Evolutionary conservation across 2,888 invertebrate genomes (phyloP).

Genomic region (Gnatocerus cornutus): DNA sequence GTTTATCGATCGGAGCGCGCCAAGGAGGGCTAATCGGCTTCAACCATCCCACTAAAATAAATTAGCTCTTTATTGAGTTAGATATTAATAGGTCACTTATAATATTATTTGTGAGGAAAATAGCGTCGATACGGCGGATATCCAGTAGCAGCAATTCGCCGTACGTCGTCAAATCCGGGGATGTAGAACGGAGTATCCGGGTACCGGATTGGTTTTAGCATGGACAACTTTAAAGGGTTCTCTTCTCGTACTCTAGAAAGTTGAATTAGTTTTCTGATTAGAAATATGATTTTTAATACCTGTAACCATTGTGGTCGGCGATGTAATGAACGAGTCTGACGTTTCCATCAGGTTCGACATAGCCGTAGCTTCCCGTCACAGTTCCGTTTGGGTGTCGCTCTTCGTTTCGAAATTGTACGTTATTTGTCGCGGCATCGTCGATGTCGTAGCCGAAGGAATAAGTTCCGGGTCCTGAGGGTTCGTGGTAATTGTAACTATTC

Average conservation of each 20-base stretch:
- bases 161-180: not conserved
- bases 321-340: slow-evolving; percentile 77
- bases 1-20: slow-evolving; percentile 3
- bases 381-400: slow-evolving; percentile 82
- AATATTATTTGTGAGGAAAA: slow-evolving; percentile 17
- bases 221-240: slow-evolving; percentile 21
- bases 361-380: slow-evolving; percentile 82
- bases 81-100: not conserved
- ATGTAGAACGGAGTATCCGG: slow-evolving; percentile 7
- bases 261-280: not conserved
- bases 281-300: slow-evolving; percentile 69
- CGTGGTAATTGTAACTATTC: slow-evolving; percentile 67
- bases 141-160: not conserved
- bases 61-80: slow-evolving; percentile 3
- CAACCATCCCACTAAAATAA: not conserved
- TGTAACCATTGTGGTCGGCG: slow-evolving; percentile 80
- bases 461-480: slow-evolving; percentile 75
- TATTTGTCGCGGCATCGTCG: slow-evolving; percentile 77
- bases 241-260: slow-evolving; percentile 42
- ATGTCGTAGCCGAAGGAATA: slow-evolving; percentile 84
- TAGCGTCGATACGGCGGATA: slow-evolving; percentile 19
- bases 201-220: slow-evolving; percentile 30
- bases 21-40: not conserved
- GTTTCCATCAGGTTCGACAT: slow-evolving; percentile 77
- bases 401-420: slow-evolving; percentile 82